Evolutionary conservation across 2,888 invertebrate genomes (phyloP).

Genomic region (Melikaiella ostensackeni): DNA sequence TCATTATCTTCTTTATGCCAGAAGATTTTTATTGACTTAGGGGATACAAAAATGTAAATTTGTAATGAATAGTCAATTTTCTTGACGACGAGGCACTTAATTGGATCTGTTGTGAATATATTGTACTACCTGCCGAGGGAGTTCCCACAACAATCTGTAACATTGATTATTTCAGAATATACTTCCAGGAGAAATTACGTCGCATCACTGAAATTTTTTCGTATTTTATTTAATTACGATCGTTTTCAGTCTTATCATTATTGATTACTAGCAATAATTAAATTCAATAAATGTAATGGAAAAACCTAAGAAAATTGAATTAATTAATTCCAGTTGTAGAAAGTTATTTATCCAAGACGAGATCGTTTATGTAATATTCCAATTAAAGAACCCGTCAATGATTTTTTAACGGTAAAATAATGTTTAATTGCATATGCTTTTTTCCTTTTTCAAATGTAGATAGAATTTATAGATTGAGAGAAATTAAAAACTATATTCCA

Average conservation of each 20-base stretch:
- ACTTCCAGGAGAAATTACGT: not conserved
- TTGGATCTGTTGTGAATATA: not conserved
- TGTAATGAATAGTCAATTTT: not conserved
- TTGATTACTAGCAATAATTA: not conserved
- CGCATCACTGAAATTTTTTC: not conserved
- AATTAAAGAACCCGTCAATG: not conserved
- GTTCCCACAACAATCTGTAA: conserved; percentile 7
- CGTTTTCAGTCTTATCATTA: not conserved
- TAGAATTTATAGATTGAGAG: not conserved
- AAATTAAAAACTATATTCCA: not conserved
- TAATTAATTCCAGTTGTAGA: too few relatives aligned
- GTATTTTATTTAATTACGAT: not conserved
- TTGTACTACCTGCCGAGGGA: not conserved
- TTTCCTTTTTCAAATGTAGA: not conserved
- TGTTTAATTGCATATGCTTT: not conserved
- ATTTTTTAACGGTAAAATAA: not conserved
- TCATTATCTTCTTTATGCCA: not conserved
- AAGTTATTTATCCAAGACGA: too few relatives aligned
- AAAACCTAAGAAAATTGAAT: not conserved
- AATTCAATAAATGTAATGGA: not conserved
- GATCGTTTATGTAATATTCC: too few relatives aligned
- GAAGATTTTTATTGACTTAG: not conserved
- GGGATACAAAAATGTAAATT: conserved; percentile 5
- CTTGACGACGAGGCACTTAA: not conserved
- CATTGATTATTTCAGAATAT: not conserved